phyloP scores from a whole-genome alignment of 2,797 vertebrate species.

The Buphagus erythrorhynchus region DNA sequence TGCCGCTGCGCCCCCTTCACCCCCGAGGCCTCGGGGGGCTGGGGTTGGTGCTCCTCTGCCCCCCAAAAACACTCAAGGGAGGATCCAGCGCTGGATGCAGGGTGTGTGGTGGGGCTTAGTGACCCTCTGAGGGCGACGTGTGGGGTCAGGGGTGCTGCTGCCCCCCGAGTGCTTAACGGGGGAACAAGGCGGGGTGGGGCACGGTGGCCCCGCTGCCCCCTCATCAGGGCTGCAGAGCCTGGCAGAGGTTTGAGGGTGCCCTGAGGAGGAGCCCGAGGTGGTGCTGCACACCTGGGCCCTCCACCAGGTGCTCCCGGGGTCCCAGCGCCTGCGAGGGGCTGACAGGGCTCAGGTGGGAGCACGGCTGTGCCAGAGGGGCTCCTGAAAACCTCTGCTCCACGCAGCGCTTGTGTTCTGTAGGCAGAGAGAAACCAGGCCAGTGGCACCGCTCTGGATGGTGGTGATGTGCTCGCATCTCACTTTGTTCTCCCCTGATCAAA shows the following conservation, averaged over 20 bases:
- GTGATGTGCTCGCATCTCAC: background rate
- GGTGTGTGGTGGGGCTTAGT: background rate
- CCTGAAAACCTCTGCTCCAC: background rate
- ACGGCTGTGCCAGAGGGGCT: background rate
- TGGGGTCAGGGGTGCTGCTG: background rate
- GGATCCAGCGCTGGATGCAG: rapidly evolving
- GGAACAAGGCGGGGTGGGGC: rapidly evolving
- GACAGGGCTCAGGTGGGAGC: background rate
- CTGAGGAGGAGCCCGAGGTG: background rate
- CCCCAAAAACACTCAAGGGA: rapidly evolving
- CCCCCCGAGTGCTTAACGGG: background rate
- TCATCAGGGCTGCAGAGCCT: rapidly evolving
- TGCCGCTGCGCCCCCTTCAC: too few relatives aligned
- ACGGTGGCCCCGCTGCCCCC: rapidly evolving
- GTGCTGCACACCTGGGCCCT: background rate
- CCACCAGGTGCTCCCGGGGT: background rate
- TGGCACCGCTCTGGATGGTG: background rate
- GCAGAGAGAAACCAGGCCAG: background rate
- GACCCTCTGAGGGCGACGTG: rapidly evolving
- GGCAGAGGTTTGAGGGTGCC: background rate
- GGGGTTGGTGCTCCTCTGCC: rapidly evolving
- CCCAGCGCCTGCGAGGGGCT: rapidly evolving
- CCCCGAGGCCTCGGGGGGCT: background rate
- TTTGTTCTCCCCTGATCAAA: background rate
- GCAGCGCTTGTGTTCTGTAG: background rate